Conservation (phyloP, 2,113 vertebrate genomes). For the Notarius lentiginosus region DNA sequence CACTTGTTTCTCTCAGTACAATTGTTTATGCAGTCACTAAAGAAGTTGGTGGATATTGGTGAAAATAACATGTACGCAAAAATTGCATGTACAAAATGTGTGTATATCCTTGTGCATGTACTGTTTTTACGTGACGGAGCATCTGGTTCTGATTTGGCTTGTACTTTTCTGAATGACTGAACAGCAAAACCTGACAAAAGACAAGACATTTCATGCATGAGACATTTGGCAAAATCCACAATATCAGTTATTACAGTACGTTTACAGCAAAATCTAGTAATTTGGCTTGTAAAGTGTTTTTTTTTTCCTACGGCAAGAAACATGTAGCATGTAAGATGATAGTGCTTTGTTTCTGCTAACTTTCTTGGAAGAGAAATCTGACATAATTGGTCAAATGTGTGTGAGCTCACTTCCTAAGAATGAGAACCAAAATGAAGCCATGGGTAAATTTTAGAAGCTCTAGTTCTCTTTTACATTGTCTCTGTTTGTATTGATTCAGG, state of each 20-base stretch:
- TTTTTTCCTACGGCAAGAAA: not conserved
- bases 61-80: not conserved
- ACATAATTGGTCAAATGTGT: slow-evolving; percentile 31
- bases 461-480: not conserved
- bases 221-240: slow-evolving; percentile 11
- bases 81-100: not conserved
- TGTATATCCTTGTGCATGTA: slow-evolving; percentile 5
- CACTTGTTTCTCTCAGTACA: not conserved
- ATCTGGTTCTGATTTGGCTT: slow-evolving; percentile 49
- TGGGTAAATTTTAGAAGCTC: not conserved
- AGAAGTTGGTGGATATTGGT: not conserved
- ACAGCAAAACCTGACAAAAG: not conserved
- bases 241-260: slow-evolving; percentile 14
- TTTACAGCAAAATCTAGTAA: not conserved
- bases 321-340: slow-evolving; percentile 15
- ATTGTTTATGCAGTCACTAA: not conserved
- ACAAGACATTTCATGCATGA: slow-evolving; percentile 23
- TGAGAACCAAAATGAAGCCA: slow-evolving; percentile 1
- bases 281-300: not conserved
- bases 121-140: slow-evolving; percentile 16
- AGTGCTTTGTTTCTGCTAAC: not conserved
- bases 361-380: slow-evolving; percentile 21
- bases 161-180: slow-evolving; percentile 32
- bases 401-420: slow-evolving; percentile 45
- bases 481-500: slow-evolving; percentile 14